These are phyloP conservation scores for Cylloceria caligata DNA, from an alignment of 2,888 invertebrate species.

Conservation along the genomic window DNA sequence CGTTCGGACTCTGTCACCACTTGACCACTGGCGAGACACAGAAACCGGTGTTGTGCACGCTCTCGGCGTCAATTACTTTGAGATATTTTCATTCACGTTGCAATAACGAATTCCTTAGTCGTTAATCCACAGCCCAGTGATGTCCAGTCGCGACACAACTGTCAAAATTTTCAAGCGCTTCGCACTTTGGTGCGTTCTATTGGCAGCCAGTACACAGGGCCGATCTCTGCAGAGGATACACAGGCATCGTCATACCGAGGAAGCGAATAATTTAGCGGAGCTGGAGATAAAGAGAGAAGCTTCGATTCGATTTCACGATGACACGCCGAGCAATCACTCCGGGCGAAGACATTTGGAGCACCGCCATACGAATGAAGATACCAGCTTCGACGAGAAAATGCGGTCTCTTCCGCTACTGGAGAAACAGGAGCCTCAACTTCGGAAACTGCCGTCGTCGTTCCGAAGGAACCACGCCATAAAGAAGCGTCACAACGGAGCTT, in stretches of 20 bases:
- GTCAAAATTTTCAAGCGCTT: conserved; percentile 41
- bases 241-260: not conserved
- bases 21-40: not conserved
- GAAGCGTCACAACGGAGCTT: conserved; percentile 56
- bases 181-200: conserved; percentile 25
- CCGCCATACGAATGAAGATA: not conserved
- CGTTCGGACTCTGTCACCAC: not conserved
- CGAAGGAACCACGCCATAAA: conserved; percentile 30
- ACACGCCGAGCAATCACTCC: not conserved
- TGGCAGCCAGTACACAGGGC: conserved; percentile 27
- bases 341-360: conserved; percentile 4
- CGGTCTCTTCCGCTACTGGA: not conserved
- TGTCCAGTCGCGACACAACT: conserved; percentile 1
- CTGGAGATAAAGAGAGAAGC: conserved; percentile 13
- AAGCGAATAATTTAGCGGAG: conserved; percentile 1
- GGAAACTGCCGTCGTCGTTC: not conserved
- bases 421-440: not conserved
- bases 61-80: not conserved
- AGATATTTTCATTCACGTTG: not conserved
- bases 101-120: not conserved
- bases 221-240: conserved; percentile 38
- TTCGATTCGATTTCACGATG: conserved; percentile 1
- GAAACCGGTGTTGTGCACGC: not conserved
- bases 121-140: not conserved
- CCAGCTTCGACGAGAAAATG: not conserved